Evolutionary conservation across 2,888 invertebrate genomes (phyloP), one percentile per base, ranked within the genome.

Genomic region (Labia minor): DNA sequence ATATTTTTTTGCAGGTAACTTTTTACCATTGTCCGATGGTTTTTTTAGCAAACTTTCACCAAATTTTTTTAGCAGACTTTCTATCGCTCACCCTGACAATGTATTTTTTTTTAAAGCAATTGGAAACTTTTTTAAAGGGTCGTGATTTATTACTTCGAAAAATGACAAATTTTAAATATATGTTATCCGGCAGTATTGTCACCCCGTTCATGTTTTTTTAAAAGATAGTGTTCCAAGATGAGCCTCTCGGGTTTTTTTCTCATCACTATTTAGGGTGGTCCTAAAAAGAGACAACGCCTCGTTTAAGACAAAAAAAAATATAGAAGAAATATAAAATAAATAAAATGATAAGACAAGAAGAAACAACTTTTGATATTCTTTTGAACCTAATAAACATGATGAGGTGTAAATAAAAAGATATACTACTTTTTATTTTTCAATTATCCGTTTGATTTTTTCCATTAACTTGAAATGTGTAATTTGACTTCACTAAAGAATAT

Each of bases 91-190:
- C 26, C 26, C 26, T 26, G 26, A 26, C 26, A 26, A 2, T 3
- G 49, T n/a, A n/a, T n/a, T n/a, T n/a, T n/a, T n/a, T 11, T n/a
- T 49, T 11, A 3, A 49, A 16, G 49, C 49, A 49, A 49, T 49
- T 49, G 6, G 49, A 49, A 16, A 49, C 16, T 49, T 49, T 49
- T 49, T 49, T 49, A n/a, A 49, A 49, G 49, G 49, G 49, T 16
- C 49, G 14, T 49, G 16, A 49, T 49, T 49, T 49, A 49, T 49
- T 14, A 14, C n/a, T 14, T 14, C 49, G 49, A 49, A 14, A 49
- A 49, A 49, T 49, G 49, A 49, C 49, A 49, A 49, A 49, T 49
- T 49, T 49, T 49, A 49, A 16, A 49, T 49, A 49, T 49, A 49
- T 49, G 49, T 49, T 49, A 49, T 49, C 49, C 49, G 49, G 49